phyloP scores from a whole-genome alignment of 2,113 vertebrate genomes.

The mouse (Mus musculus) region DNA sequence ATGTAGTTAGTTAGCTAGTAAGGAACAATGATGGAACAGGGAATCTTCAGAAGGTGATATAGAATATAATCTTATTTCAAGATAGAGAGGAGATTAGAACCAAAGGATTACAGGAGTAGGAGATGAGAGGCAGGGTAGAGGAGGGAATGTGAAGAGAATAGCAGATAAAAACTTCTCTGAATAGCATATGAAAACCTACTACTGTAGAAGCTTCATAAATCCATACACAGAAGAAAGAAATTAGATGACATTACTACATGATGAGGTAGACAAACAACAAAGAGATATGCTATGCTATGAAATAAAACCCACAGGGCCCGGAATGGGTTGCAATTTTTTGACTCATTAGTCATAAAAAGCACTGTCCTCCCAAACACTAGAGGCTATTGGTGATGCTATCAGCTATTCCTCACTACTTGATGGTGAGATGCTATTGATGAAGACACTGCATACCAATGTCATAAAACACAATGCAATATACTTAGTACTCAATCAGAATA shows the following conservation, averaged over 20 bases:
- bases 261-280: background rate
- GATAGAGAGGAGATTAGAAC: background rate
- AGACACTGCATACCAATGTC: background rate
- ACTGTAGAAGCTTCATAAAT: background rate
- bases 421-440: background rate
- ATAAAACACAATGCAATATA: background rate
- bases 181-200: background rate
- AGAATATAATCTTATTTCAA: background rate
- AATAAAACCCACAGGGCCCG: background rate
- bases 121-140: background rate
- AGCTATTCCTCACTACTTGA: background rate
- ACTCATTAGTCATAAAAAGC: background rate
- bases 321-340: background rate
- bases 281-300: background rate
- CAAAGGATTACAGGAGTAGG: background rate
- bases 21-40: background rate
- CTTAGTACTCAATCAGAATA: background rate
- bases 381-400: background rate
- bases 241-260: background rate
- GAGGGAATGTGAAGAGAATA: background rate
- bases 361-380: background rate
- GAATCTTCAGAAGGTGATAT: background rate
- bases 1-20: background rate
- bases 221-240: background rate
- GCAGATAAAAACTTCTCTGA: background rate